Conservation (phyloP, 2,888 invertebrate genomes). For the Lithodes maja region DNA sequence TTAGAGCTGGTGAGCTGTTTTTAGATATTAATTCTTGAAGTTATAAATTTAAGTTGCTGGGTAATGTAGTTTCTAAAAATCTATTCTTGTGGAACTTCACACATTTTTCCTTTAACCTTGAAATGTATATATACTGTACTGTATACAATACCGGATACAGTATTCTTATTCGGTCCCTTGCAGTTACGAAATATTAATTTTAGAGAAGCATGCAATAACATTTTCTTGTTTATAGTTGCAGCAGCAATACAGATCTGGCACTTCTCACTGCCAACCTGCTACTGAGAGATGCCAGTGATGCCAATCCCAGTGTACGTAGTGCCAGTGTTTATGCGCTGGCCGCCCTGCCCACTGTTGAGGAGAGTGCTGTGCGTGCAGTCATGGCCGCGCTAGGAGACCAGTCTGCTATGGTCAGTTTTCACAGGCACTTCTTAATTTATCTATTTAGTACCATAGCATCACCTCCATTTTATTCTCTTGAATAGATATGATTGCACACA, state of each 20-base stretch:
- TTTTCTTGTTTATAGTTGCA: conserved; percentile 29
- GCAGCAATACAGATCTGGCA: conserved; percentile 52
- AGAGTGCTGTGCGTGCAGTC: conserved; percentile 65
- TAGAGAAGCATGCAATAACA: no score
- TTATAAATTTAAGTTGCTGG: no score
- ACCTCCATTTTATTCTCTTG: neutral
- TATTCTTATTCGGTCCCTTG: no score
- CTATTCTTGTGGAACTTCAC: no score
- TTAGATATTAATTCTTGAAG: no score
- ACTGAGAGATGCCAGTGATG: conserved; percentile 66
- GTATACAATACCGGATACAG: no score
- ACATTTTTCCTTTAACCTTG: no score
- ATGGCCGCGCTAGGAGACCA: conserved; percentile 51
- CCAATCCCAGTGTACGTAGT: conserved; percentile 65
- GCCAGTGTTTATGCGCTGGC: conserved; percentile 61
- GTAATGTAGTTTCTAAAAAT: no score
- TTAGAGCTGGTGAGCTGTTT: no score
- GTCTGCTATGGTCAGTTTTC: conserved; percentile 48
- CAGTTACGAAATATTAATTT: no score
- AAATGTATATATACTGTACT: no score
- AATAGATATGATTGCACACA: neutral
- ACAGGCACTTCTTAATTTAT: neutral
- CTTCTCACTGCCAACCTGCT: conserved; percentile 67
- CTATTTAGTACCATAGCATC: no score
- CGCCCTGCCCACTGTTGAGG: conserved; percentile 60